Base-by-base conservation (phyloP, 2,888 invertebrate species). In the Ennomos erosarius region DNA sequence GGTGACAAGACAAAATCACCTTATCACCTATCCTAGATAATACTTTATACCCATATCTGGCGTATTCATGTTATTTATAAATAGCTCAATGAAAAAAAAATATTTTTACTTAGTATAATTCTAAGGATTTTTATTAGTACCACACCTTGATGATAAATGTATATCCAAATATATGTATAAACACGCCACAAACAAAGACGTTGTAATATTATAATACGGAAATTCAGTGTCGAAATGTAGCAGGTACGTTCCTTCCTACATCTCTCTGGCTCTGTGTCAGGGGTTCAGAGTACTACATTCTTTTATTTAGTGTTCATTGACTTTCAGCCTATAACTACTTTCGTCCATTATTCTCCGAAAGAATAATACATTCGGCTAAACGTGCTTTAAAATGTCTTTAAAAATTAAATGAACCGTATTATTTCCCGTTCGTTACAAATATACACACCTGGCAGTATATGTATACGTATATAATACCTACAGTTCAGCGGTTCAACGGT, bases 331-430 rank as follows among this genome's bases (percentile, higher is more conserved):
- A 55, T 56, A 53, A 55, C 61, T 56, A 61, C 56, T 61, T 53
- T 61, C 55, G 44, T 44, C 52, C 26, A 61, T 53, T 56, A 45
- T 56, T 55, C 56, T 45, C 11, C 42, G 37, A 56, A 39, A 51
- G 53, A 53, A 61, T 56, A 56, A 56, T 56, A 61, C 48, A 55
- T 45, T 53, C 40, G 43, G 39, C 54, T 59, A 54, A 62, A 62
- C 52, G 55, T 62, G 56, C 50, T 59, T 43, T 40, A 63, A 60
- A 63, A 69, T 74, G 71, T 79, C 76, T 75, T 76, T 75, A 76
- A 79, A 81, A 87, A 87, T 81, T 77, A 83, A 87, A 84, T 85
- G 82, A 88, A 89, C 88, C 87, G 89, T 89, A 88, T 85, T 84
- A 89, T 87, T 87, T 89, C 89, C 89, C 88, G 89, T 89, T 89